Evolutionary conservation across 92 coral and sea anemone species (phyloP).

Genomic region (Chrysogorgia sp.): DNA sequence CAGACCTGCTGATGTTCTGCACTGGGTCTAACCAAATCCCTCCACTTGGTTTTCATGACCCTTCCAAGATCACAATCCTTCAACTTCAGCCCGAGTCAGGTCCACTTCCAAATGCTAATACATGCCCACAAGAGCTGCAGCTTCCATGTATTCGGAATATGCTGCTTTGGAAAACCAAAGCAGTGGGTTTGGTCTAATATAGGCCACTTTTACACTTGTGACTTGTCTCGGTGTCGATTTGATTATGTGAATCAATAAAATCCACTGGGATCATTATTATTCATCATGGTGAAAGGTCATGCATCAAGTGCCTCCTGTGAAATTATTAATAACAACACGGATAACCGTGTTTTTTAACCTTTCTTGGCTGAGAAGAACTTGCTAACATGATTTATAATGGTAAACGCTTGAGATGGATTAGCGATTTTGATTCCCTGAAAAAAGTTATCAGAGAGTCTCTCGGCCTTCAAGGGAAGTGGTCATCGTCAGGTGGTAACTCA

Average conservation of each 20-base stretch:
- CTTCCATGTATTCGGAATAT: constrained; percentile 26
- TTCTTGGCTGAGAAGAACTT: too few species aligned
- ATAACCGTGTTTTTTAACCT: too few species aligned
- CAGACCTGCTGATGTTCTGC: constrained; percentile 54
- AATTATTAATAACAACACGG: too few species aligned
- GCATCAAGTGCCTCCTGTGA: too few species aligned
- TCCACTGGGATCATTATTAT: neutral
- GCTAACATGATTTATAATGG: too few species aligned
- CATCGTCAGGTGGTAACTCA: too few species aligned
- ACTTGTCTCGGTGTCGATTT: neutral
- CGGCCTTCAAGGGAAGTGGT: too few species aligned
- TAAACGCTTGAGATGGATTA: too few species aligned
- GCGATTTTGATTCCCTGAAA: too few species aligned
- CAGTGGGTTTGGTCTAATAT: constrained; percentile 56
- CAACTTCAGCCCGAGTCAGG: constrained; percentile 39
- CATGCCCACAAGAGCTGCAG: constrained; percentile 56
- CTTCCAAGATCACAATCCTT: constrained; percentile 39
- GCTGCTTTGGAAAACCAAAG: constrained; percentile 46
- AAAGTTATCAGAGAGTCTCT: too few species aligned
- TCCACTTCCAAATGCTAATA: constrained; percentile 52
- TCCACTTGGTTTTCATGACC: constrained; percentile 54
- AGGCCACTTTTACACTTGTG: too few species aligned
- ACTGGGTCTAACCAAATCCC: constrained; percentile 51
- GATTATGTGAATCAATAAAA: neutral
- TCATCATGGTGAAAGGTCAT: too few species aligned